Evolutionary conservation across 2,797 vertebrate species (phyloP).

Genomic region (Rhabdophis nuchalis): DNA sequence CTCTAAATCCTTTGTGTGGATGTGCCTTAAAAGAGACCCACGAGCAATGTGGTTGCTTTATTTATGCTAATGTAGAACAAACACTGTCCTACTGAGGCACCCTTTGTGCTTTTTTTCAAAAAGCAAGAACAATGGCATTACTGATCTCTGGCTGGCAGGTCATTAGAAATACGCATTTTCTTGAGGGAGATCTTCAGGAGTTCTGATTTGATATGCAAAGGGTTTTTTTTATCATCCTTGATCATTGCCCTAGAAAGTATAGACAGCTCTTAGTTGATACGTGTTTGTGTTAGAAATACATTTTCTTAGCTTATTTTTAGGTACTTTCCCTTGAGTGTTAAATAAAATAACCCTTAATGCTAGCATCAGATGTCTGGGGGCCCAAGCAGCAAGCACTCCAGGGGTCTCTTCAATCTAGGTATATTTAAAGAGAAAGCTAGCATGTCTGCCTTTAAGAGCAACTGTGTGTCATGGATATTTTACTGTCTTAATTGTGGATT

Average conservation of each 20-base stretch:
- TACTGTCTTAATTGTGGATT: not conserved
- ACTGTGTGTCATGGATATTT: not conserved
- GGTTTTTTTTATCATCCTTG: not conserved
- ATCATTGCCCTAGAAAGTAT: not conserved
- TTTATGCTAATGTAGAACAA: not conserved
- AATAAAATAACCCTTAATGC: not conserved
- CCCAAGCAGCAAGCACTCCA: not conserved
- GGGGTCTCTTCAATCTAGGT: not conserved
- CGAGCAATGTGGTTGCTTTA: not conserved
- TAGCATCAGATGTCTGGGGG: not conserved
- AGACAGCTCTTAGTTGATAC: not conserved
- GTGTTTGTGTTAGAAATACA: not conserved
- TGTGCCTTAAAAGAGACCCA: not conserved
- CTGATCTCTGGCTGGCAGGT: not conserved
- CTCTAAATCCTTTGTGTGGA: not conserved
- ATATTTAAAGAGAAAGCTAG: not conserved
- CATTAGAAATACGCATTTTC: not conserved
- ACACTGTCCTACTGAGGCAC: not conserved
- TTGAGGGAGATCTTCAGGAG: not conserved
- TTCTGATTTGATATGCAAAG: too few relatives aligned
- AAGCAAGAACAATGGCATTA: not conserved
- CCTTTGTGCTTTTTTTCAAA: not conserved
- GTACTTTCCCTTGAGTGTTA: not conserved
- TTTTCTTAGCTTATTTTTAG: not conserved
- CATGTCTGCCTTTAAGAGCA: not conserved